Evolutionary conservation across 1,140 invertebrate genomes (phyloP), one percentile per base, ranked within the genome.

Genomic region (Danaus melanippus): DNA sequence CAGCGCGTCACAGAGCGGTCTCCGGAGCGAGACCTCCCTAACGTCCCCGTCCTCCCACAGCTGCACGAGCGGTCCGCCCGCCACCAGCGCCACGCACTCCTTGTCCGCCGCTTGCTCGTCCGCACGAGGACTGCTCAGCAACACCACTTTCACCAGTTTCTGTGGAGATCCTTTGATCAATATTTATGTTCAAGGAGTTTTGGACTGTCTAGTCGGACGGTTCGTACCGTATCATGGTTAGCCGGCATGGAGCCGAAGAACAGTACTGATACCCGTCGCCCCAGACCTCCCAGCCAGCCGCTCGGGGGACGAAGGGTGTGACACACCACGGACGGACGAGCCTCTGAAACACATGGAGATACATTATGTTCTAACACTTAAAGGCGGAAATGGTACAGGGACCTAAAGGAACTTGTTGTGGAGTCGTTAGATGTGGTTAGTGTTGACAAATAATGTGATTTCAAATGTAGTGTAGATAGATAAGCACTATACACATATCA

Each of bases 271-370:
- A 98, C 93, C 64, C 92, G 89, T 2, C 93, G 90, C 9, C 95
- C 92, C 64, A 98, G 91, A 0, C 96, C 96, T 39, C 95, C 95
- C 10, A 98, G 88, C 90, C 96, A 95, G 10, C 96, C 94, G 58
- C 94, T 92, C 10, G 94, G 92, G 5, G 92, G 90, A 51, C 92
- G 90, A 43, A 98, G 86, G 7, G 92, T 90, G 42, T 91, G 89
- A 71, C 92, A 95, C 1, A 79, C 84, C 17, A 97, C 88, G 11
- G 86, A 90, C 52, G 93, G 91, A 46, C 92, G 91, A 8, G 92
- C 91, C 61, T 89, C 80, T 84, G 54, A 56, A 32, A 32, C 21
- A 32, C 7, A 32, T 8, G 21, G 7, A 8, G 21, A 32, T 32
- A 32, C 21, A 32, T 4, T 32, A 32, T 32, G 21, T 32, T 32